phyloP scores from a whole-genome alignment of 2,113 vertebrate species.

The Connochaetes taurinus region DNA sequence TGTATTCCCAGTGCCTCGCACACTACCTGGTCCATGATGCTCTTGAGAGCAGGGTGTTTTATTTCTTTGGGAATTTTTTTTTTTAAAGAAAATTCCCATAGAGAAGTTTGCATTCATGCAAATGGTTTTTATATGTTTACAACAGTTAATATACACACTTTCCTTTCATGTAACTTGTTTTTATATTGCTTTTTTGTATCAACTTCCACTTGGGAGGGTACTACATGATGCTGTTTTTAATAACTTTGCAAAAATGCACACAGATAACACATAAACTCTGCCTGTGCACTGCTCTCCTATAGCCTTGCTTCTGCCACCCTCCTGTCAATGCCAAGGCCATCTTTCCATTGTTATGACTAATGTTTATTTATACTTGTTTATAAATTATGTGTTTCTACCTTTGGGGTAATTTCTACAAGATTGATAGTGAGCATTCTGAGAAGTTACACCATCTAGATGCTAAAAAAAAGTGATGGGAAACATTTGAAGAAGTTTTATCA shows the following conservation, averaged over 20 bases:
- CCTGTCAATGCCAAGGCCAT: background rate
- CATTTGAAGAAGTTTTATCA: background rate
- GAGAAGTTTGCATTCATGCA: background rate
- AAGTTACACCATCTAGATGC: background rate
- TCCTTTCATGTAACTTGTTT: background rate
- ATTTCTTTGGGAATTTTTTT: background rate
- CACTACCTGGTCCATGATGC: background rate
- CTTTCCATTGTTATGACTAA: background rate
- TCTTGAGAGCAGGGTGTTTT: background rate
- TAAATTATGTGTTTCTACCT: background rate
- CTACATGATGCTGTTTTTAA: background rate
- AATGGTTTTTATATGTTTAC: background rate
- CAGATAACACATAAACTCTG: background rate
- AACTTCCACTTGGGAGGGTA: background rate
- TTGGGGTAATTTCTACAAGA: background rate
- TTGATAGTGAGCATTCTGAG: background rate
- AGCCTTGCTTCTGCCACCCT: background rate
- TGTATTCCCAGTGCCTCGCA: background rate
- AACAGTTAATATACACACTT: background rate
- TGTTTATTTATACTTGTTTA: background rate
- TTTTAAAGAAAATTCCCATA: background rate
- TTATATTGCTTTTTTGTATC: background rate
- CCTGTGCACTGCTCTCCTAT: fast-evolving
- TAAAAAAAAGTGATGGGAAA: background rate
- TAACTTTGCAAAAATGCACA: background rate